Conservation (phyloP, 2,797 vertebrate genomes). For the Sebastolobus altivelis region DNA sequence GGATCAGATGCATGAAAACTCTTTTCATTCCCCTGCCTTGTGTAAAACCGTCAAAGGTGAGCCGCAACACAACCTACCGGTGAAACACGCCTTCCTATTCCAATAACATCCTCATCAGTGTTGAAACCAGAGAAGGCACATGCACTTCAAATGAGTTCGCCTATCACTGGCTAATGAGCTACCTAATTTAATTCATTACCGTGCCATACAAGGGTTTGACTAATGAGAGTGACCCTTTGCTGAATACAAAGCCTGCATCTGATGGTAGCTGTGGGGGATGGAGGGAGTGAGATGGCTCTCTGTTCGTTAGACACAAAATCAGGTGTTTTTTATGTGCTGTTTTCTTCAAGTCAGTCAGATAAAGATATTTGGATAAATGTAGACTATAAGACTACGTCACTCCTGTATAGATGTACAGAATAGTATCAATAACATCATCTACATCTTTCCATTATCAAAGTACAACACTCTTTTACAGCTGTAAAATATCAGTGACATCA, state of each 20-base stretch:
- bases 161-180: slow-evolving; percentile 78
- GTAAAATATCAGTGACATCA: neutral
- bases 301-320: slow-evolving; percentile 22
- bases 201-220: slow-evolving; percentile 67
- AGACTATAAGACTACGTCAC: neutral
- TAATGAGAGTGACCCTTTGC: slow-evolving; percentile 76
- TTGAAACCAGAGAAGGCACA: slow-evolving; percentile 58
- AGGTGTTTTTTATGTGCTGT: slow-evolving; percentile 16
- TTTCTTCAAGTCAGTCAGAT: neutral
- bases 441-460: neutral
- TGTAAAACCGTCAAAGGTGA: slow-evolving; percentile 54
- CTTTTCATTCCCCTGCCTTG: slow-evolving; percentile 39
- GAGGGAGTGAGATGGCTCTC: neutral
- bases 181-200: slow-evolving; percentile 76
- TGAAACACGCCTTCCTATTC: slow-evolving; percentile 42
- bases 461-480: neutral
- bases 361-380: neutral
- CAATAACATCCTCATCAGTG: slow-evolving; percentile 58
- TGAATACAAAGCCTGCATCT: slow-evolving; percentile 66
- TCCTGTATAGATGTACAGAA: neutral
- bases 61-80: slow-evolving; percentile 23
- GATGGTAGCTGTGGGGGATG: slow-evolving; percentile 19
- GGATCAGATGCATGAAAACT: slow-evolving; percentile 48
- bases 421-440: neutral
- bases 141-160: slow-evolving; percentile 67